Percentiles rank a stretch among this genome's conserved stretches.
These are phyloP conservation scores for Corvus moneduloides DNA, from an alignment of 2,113 vertebrate genomes.

Conservation along the genomic window DNA sequence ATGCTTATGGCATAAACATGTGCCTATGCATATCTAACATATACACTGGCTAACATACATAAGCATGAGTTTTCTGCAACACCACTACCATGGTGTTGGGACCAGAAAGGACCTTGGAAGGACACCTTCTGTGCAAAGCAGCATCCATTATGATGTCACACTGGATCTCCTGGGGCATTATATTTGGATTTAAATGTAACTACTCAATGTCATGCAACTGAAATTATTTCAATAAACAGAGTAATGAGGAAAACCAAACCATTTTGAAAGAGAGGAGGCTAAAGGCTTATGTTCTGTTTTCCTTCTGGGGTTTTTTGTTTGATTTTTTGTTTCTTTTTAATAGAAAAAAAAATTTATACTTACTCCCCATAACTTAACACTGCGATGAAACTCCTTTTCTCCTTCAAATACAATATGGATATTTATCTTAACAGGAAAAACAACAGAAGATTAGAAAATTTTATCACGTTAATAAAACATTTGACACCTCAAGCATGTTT, in stretches of 20 bases:
- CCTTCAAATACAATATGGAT: conserved; percentile 93
- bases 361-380: conserved; percentile 94
- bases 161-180: not conserved
- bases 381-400: conserved; percentile 92
- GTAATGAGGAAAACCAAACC: not conserved
- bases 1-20: not conserved
- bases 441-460: not conserved
- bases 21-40: not conserved
- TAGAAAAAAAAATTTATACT: conserved; percentile 64
- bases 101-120: not conserved
- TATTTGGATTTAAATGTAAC: not conserved
- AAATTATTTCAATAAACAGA: not conserved
- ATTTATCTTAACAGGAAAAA: conserved; percentile 78
- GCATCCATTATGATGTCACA: not conserved
- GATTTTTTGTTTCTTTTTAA: not conserved
- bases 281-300: not conserved
- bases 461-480: not conserved
- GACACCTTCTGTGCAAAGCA: not conserved
- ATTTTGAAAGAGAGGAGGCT: not conserved
- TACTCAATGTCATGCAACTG: not conserved
- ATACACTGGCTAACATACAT: fast-evolving
- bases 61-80: not conserved
- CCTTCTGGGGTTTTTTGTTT: not conserved
- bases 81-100: fast-evolving
- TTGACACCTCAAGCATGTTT: not conserved